Base-by-base conservation (phyloP, 2,797 vertebrate genomes). In the Argya squamiceps region DNA sequence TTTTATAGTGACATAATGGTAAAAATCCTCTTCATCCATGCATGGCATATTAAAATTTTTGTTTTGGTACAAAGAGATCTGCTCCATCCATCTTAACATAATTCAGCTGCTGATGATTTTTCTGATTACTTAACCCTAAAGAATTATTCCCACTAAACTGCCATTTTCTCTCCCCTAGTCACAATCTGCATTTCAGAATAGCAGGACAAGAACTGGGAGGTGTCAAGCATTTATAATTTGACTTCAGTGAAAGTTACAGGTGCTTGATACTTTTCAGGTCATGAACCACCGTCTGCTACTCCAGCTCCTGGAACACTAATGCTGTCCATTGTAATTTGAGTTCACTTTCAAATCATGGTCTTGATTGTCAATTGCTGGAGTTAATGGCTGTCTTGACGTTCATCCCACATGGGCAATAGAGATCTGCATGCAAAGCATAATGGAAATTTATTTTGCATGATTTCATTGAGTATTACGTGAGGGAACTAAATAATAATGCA, bases 191-290 rank as follows among this genome's bases (percentile, higher is more conserved):
- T 76, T 95, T 76, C 62, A n/a, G 70, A 87, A 83, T 39, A 60
- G 46, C 49, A 60, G 78, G 68, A 84, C 32, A 88, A 94, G 56
- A 1, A 3, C 46, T 77, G 34, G 71, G 70, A 80, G 68, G 56
- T 76, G 60, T 73, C 74, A 88, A 87, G 70, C 59, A 89, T 82
- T 82, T 91, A 44, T 46, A 87, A 92, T 84, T 87, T 30, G 50
- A 47, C 62, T 96, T 89, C 80, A 70, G 56, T 77, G 58, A 63
- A 85, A 89, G 87, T 78, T 93, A 64, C 81, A 92, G 84, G 50
- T 74, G 50, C 49, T 74, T 56, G 62, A 63, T 77, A 68, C 68
- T 89, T 94, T 77, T 80, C 81, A 92, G 71, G 84, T 87, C 86
- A 75, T 65, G 89, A 92, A 83, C 34, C 46, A 60, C 53, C 1